Evolutionary conservation across 2,888 invertebrate species (phyloP), one percentile per base, ranked within the genome.

Genomic region (Autographa pulchrina): DNA sequence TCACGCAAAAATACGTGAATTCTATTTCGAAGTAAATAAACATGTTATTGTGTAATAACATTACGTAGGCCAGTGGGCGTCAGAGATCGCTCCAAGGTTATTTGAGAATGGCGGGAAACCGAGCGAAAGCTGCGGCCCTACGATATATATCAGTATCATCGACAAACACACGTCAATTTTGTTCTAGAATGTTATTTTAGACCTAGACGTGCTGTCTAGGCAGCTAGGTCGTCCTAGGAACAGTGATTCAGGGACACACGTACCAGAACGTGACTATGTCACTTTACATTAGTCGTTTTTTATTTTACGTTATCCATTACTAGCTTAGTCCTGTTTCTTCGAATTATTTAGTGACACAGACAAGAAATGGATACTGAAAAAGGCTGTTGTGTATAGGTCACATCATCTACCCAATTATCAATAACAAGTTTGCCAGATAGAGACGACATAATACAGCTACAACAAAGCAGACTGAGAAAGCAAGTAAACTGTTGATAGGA

Each of bases 81-180:
- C 82, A 72, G 88, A 88, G 77, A 88, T 86, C 85, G 80, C 82
- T 77, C 78, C 94, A 95, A 95, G 95, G 95, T 93, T 92, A 90
- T 78, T 80, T 82, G 73, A 83, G 81, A 88, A 90, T 92, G 93
- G 92, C 93, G 94, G 92, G 93, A 93, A 93, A 90, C 78, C 16
- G 63, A 78, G 77, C 85, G 86, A 89, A 85, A 86, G 85, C 85
- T 74, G 75, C 78, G 82, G 84, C 85, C 83, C 85, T 72, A 63
- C 63, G 70, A 69, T 72, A 70, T 54, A 70, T 73, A 75, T 65
- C 56, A 60, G 62, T 69, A 61, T 61, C 65, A 71, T 79, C 70
- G 75, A 70, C 65, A 72, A 70, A 71, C 72, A 78, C 65, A 73
- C 61, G 76, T 75, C 65, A 75, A 80, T 78, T 77, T 82, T 81